A percentile compares a stretch with the other conserved stretches of the same genome.
Conservation (phyloP, 2,797 vertebrate species). For the Rhynchotus rufescens region DNA sequence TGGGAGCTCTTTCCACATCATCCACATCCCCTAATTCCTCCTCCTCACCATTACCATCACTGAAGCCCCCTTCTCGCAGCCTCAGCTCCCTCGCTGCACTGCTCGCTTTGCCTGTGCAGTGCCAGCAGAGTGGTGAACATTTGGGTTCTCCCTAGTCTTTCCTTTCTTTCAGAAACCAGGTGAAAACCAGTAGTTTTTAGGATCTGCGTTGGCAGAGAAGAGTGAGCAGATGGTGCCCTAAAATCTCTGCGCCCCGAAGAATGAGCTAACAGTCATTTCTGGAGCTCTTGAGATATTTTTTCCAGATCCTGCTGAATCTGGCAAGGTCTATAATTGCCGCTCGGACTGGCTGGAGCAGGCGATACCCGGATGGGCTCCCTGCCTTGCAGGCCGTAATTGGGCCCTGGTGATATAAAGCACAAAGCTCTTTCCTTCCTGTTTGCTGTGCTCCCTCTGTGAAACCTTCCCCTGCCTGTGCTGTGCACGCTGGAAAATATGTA, state of each 20-base stretch:
- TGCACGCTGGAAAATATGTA: constrained; percentile 58
- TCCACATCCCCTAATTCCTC: not conserved
- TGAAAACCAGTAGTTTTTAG: constrained; percentile 60
- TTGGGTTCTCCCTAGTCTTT: not conserved
- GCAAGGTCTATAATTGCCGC: constrained; percentile 32
- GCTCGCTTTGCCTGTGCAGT: not conserved
- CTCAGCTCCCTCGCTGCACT: not conserved
- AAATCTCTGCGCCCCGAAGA: constrained; percentile 30
- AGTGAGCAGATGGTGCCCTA: constrained; percentile 55
- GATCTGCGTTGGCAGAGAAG: constrained; percentile 34
- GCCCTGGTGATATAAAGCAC: constrained; percentile 47
- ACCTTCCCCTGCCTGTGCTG: constrained; percentile 44
- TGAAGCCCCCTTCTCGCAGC: not conserved
- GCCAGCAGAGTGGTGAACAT: rapidly evolving
- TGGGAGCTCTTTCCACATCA: not conserved
- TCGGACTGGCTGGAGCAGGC: constrained; percentile 59
- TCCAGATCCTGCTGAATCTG: constrained; percentile 42
- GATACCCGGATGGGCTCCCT: constrained; percentile 46
- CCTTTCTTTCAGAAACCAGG: constrained; percentile 21
- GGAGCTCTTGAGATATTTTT: constrained; percentile 32
- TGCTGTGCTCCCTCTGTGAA: constrained; percentile 38
- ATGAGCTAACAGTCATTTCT: not conserved
- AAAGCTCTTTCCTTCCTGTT: constrained; percentile 64
- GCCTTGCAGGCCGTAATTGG: constrained; percentile 52
- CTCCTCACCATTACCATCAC: not conserved